A percentile compares a stretch with the other conserved stretches of the same genome.
phyloP scores from a whole-genome alignment of 2,797 vertebrate species.

The Euthynnus affinis region DNA sequence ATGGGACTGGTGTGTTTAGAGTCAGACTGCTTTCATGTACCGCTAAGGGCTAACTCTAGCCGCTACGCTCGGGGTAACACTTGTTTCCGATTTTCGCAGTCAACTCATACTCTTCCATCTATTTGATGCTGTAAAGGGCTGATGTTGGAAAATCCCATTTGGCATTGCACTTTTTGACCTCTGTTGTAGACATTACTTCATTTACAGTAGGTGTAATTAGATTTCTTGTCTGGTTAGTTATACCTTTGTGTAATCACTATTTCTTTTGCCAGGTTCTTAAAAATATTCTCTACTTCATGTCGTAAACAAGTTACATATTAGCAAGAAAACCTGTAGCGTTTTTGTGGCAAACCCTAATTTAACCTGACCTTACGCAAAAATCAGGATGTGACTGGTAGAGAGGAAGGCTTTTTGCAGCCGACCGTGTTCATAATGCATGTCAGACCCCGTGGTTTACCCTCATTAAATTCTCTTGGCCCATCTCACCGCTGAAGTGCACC shows the following conservation, averaged over 20 bases:
- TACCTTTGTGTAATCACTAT: slow-evolving; percentile 17
- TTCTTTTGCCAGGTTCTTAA: neutral
- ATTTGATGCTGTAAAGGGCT: slow-evolving; percentile 53
- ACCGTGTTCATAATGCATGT: slow-evolving; percentile 45
- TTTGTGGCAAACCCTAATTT: slow-evolving; percentile 6
- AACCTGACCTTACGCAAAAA: slow-evolving; percentile 18
- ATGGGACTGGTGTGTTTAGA: slow-evolving; percentile 47
- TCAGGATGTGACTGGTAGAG: slow-evolving; percentile 11
- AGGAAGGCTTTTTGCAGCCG: neutral
- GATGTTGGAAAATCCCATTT: slow-evolving; percentile 52
- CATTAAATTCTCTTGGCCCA: slow-evolving; percentile 38
- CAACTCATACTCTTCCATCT: slow-evolving; percentile 48
- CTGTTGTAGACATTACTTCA: slow-evolving; percentile 60
- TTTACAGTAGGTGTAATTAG: slow-evolving; percentile 47
- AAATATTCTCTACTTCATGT: neutral
- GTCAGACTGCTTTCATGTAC: slow-evolving; percentile 52
- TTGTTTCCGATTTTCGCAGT: slow-evolving; percentile 58
- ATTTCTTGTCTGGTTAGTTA: slow-evolving; percentile 46
- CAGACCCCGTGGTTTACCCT: slow-evolving; percentile 47
- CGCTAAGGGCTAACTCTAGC: slow-evolving; percentile 36
- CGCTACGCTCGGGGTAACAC: slow-evolving; percentile 45
- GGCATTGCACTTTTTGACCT: slow-evolving; percentile 50
- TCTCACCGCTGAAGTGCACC: slow-evolving; percentile 46
- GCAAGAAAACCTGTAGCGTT: neutral
- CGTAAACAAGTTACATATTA: neutral